A percentile compares a stretch with the other conserved stretches of the same genome.
Evolutionary conservation across 1,140 invertebrate species (phyloP).

Genomic region (Argopecten irradians): DNA sequence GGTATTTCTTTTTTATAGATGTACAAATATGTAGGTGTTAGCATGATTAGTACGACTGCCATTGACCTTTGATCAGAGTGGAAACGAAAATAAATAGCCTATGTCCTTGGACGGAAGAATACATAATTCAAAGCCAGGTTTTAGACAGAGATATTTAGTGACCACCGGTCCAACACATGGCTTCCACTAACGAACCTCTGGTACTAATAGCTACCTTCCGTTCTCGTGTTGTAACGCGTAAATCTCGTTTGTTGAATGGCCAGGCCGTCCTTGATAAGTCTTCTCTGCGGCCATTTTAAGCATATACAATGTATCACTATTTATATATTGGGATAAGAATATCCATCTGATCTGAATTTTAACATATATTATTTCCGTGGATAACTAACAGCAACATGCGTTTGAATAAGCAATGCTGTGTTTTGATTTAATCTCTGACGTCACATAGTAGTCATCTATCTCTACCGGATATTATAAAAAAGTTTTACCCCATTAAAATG

Average conservation of each 20-base stretch:
- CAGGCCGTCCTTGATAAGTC: neutral
- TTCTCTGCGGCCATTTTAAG: too few relatives aligned
- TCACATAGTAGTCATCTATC: too few relatives aligned
- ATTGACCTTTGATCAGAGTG: too few relatives aligned
- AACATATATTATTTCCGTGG: neutral
- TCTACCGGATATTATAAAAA: too few relatives aligned
- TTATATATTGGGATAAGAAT: neutral
- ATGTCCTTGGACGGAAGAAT: neutral
- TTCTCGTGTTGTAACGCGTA: neutral
- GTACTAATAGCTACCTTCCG: neutral
- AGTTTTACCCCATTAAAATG: too few relatives aligned
- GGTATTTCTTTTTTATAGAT: too few relatives aligned
- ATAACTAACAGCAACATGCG: too few relatives aligned
- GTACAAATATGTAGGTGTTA: too few relatives aligned
- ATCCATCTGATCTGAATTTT: neutral
- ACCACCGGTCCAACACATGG: neutral
- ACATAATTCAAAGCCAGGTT: neutral
- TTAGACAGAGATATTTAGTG: neutral
- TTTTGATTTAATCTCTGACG: too few relatives aligned
- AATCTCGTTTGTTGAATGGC: neutral
- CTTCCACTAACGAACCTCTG: neutral
- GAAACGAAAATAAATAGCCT: neutral
- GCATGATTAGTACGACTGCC: too few relatives aligned
- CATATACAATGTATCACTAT: neutral
- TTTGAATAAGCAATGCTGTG: too few relatives aligned